phyloP scores from a whole-genome alignment of 1,140 invertebrate genomes.

The Hyphantria cunea region DNA sequence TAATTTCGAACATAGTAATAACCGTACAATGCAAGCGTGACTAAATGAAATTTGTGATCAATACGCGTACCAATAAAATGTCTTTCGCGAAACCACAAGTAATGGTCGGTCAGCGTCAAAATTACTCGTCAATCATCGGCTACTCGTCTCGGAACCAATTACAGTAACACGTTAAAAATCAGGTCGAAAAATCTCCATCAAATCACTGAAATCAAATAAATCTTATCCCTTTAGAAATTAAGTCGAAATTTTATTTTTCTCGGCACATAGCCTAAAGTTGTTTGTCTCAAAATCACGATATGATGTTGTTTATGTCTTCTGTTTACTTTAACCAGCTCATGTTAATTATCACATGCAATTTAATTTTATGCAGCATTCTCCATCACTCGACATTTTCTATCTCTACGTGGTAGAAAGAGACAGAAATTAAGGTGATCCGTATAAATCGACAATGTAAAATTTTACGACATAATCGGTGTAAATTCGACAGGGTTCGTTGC shows the following conservation, averaged over 20 bases:
- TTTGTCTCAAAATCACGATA: slow-evolving; percentile 37
- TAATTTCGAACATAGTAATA: no score
- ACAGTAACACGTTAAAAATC: slow-evolving; percentile 41
- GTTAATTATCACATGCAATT: slow-evolving; percentile 58
- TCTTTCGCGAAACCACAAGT: slow-evolving; percentile 21
- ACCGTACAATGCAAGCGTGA: no score
- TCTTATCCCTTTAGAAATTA: slow-evolving; percentile 19
- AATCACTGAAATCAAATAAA: slow-evolving; percentile 18
- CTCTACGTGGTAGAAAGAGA: slow-evolving; percentile 36
- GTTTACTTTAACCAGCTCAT: slow-evolving; percentile 61
- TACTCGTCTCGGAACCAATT: slow-evolving; percentile 38
- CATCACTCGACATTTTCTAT: slow-evolving; percentile 34
- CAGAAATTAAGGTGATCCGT: slow-evolving; percentile 37
- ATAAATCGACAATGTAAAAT: slow-evolving; percentile 61
- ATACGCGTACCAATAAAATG: slow-evolving; percentile 26
- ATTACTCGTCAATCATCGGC: slow-evolving; percentile 39
- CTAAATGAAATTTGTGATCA: slow-evolving; percentile 24
- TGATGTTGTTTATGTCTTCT: slow-evolving; percentile 40
- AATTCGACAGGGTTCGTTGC: slow-evolving; percentile 16
- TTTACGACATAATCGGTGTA: slow-evolving; percentile 62
- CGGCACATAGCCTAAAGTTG: slow-evolving; percentile 22
- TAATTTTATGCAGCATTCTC: slow-evolving; percentile 42
- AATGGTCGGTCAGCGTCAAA: slow-evolving; percentile 25
- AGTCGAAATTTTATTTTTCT: slow-evolving; percentile 18
- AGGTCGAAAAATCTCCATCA: slow-evolving; percentile 29